A percentile compares a stretch with the other conserved stretches of the same genome.
Evolutionary conservation across 2,888 invertebrate genomes (phyloP).

Genomic region (Philaethria dido): DNA sequence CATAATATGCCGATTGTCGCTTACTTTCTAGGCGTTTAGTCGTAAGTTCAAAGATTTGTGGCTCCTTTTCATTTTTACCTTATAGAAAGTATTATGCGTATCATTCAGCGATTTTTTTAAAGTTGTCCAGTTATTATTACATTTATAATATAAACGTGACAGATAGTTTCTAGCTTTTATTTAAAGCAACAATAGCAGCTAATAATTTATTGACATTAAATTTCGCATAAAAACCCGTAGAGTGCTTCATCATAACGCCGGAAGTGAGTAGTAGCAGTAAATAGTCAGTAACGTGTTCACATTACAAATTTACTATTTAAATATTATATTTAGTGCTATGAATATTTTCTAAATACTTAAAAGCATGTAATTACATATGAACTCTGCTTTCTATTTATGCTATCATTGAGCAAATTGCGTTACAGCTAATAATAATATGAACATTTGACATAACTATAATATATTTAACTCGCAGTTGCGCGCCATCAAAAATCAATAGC

Average conservation of each 20-base stretch:
- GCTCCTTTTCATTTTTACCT: background rate
- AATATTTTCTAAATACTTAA: no score
- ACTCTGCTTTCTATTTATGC: background rate
- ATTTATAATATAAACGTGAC: no score
- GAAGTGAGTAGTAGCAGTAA: background rate
- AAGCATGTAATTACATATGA: no score
- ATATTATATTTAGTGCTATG: no score
- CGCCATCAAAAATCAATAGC: slow-evolving; percentile 24
- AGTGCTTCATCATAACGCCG: background rate
- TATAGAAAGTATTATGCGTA: background rate
- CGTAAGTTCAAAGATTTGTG: slow-evolving; percentile 1
- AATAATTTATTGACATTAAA: background rate
- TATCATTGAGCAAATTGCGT: background rate
- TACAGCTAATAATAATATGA: background rate
- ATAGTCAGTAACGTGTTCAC: background rate
- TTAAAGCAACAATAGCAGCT: no score
- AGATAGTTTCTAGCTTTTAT: no score
- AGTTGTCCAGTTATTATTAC: no score
- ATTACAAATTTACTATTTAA: no score
- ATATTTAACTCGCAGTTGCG: background rate
- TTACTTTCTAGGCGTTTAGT: slow-evolving; percentile 54
- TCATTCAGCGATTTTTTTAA: background rate
- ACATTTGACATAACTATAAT: background rate
- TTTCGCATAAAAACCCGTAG: background rate
- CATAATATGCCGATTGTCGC: slow-evolving; percentile 79